Evolutionary conservation across 2,888 invertebrate species (phyloP).

Genomic region (Hoplodrina ambigua): DNA sequence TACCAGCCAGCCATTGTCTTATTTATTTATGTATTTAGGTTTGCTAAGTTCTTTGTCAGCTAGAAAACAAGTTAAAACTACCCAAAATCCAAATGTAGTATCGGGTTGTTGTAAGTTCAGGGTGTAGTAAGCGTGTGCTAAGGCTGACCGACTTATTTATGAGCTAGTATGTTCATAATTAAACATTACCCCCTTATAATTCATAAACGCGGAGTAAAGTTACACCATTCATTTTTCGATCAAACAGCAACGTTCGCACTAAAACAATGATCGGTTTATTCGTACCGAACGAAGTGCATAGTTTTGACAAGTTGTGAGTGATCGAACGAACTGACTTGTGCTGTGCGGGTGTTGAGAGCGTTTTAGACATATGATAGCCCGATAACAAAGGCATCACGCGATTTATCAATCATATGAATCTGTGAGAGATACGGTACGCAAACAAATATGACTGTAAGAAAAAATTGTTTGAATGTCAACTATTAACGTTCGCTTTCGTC

Average conservation of each 20-base stretch:
- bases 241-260: not conserved
- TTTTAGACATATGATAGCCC: not conserved
- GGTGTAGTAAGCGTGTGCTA: not conserved
- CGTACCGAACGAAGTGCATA: not conserved
- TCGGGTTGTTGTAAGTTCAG: not conserved
- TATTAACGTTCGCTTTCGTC: not conserved
- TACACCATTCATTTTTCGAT: not conserved
- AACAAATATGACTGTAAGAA: not conserved
- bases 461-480: not conserved
- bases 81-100: not conserved
- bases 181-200: not conserved
- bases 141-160: too few relatives aligned
- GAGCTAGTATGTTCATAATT: not conserved
- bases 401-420: constrained; percentile 40
- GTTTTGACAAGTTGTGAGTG: constrained; percentile 30
- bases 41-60: not conserved
- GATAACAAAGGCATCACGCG: constrained; percentile 34
- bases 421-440: constrained; percentile 21
- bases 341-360: constrained; percentile 8
- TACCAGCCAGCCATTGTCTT: too few relatives aligned
- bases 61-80: not conserved
- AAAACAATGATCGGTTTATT: not conserved
- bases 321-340: constrained; percentile 10
- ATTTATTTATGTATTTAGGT: not conserved
- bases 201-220: not conserved